Evolutionary conservation across 2,888 invertebrate species (phyloP), one percentile per base, ranked within the genome.

Genomic region (Criorhina ranunculi): DNA sequence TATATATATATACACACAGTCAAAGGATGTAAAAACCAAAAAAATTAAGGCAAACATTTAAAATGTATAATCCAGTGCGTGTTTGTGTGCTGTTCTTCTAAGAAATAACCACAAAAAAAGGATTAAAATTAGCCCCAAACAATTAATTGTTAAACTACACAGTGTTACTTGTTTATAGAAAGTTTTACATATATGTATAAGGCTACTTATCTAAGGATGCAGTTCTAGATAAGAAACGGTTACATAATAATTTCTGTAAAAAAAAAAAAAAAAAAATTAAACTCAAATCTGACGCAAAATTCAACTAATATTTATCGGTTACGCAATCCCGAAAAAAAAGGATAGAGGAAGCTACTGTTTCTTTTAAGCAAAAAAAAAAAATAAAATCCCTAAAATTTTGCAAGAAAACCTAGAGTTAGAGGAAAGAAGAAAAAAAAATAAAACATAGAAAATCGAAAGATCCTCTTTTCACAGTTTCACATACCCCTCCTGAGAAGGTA

Each of bases 211-310:
- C 59, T 73, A 67, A 76, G 24, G 1, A 40, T 80, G 31, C 37
- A 55, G 55, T 46, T 62, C n/a, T 42, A 51, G 66, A 37, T 29
- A 64, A 33, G 64, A 42, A 42, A 53, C 29, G 31, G 67, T 85
- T 85, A 80, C 85, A 85, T 85, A 85, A 85, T 70, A 75, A 67
- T 69, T 85, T 70, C 51, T 55, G 37, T 75, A 29, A 8, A 29
- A 44, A 49, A 19, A 24, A 44, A n/a, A 66, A 75, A 60, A 57
- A 53, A 11, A 57, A 12, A 62, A 12, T 49, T 35, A 62, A 59
- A 42, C 29, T 40, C 17, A 72, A 40, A 42, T 29, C 40, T 31
- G 11, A 15, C 37, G 15, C 31, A 17, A 64, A 40, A 42, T 37
- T 51, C 37, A 12, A 15, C 37, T 19, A 59, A 60, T 60, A 49